A percentile compares a stretch with the other conserved stretches of the same genome.
These are phyloP conservation scores for Anarsia innoxiella DNA, from an alignment of 2,888 invertebrate genomes.

Conservation along the genomic window DNA sequence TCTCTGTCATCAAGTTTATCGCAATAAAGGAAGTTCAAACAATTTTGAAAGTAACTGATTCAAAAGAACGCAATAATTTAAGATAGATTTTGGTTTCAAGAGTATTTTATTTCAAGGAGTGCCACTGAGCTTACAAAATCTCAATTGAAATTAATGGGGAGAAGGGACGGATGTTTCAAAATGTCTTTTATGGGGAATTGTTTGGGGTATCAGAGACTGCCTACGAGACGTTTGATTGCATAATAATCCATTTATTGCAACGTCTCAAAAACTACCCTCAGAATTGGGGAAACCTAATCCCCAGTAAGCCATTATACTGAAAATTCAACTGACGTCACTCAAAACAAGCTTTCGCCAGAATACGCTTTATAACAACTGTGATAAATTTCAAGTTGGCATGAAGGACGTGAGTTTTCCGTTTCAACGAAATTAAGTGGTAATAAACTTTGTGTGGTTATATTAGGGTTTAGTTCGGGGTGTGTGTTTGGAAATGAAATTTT, in stretches of 20 bases:
- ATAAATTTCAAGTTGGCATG: constrained; percentile 47
- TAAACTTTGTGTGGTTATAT: constrained; percentile 48
- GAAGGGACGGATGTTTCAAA: constrained; percentile 4
- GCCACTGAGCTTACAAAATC: background rate
- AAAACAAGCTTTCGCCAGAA: constrained; percentile 33
- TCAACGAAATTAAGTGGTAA: constrained; percentile 47
- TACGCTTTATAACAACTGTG: constrained; percentile 33
- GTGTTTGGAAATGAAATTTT: constrained; percentile 70
- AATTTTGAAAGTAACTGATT: background rate
- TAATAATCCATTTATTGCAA: constrained; percentile 64
- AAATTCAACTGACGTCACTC: constrained; percentile 55
- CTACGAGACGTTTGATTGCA: constrained; percentile 52
- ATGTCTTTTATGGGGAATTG: constrained; percentile 3
- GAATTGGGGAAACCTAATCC: constrained; percentile 69
- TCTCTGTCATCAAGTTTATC: background rate
- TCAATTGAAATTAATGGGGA: constrained; percentile 6
- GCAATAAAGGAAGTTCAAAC: background rate
- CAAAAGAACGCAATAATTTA: background rate
- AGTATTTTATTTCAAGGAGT: constrained; percentile 3
- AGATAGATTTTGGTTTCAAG: background rate
- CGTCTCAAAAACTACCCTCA: constrained; percentile 49
- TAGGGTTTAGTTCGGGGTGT: constrained; percentile 61
- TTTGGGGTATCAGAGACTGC: constrained; percentile 2
- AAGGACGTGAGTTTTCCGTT: constrained; percentile 33
- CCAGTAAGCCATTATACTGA: constrained; percentile 65